Percentiles rank a stretch among this genome's conserved stretches.
These are phyloP conservation scores for Ibidorhyncha struthersii DNA, from an alignment of 2,113 vertebrate species.

Conservation along the genomic window DNA sequence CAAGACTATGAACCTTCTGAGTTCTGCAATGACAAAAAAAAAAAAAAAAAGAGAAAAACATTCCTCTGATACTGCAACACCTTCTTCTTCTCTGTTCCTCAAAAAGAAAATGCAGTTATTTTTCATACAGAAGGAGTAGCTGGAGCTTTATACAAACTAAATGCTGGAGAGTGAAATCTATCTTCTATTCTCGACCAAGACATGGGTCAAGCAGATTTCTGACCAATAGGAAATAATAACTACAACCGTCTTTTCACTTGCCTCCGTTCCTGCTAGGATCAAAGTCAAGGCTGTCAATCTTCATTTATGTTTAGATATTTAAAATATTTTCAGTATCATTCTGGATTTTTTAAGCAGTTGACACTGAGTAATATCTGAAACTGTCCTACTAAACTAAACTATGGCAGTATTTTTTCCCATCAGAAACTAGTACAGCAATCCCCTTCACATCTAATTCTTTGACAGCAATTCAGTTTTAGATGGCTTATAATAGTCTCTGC, in stretches of 20 bases:
- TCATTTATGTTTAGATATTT: neutral
- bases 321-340: neutral
- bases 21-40: neutral
- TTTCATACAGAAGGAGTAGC: neutral
- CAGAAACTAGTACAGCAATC: neutral
- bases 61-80: neutral
- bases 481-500: conserved; percentile 23
- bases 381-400: neutral
- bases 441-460: conserved; percentile 39
- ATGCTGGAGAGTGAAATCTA: neutral
- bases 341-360: conserved; percentile 14
- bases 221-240: neutral
- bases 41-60: neutral
- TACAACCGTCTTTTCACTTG: neutral
- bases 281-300: neutral
- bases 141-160: neutral
- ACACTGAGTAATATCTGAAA: neutral
- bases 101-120: neutral
- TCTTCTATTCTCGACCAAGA: neutral
- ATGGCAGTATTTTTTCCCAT: conserved; percentile 8
- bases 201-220: neutral
- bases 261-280: neutral
- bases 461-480: conserved; percentile 45
- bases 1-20: neutral
- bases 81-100: neutral